phyloP scores from a whole-genome alignment of 2,113 vertebrate species.

The Cyphomyrus discorhynchus region DNA sequence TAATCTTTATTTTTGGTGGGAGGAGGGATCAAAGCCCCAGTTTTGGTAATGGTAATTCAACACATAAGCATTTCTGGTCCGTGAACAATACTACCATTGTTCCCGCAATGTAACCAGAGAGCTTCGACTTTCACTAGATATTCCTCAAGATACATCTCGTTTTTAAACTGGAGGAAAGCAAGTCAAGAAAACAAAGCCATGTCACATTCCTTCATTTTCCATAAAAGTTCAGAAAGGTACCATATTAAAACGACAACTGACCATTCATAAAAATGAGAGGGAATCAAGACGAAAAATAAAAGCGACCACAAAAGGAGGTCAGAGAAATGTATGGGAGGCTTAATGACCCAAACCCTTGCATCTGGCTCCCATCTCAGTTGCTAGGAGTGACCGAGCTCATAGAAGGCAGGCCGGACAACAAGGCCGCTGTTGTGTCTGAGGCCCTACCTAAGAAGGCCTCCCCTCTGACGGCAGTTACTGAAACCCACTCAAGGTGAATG shows the following conservation, averaged over 20 bases:
- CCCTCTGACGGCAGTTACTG: conserved; percentile 1
- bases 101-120: background rate
- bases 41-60: background rate
- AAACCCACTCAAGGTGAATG: background rate
- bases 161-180: background rate
- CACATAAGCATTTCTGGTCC: background rate
- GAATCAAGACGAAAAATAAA: conserved; percentile 22
- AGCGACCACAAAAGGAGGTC: conserved; percentile 19
- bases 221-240: background rate
- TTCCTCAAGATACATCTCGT: background rate
- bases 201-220: background rate
- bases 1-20: background rate
- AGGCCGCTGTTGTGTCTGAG: conserved; percentile 33
- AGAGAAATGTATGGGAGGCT: conserved; percentile 11
- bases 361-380: conserved; percentile 38
- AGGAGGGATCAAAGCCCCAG: background rate
- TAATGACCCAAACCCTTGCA: conserved; percentile 27
- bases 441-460: conserved; percentile 11
- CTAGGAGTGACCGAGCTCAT: conserved; percentile 34
- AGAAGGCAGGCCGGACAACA: conserved; percentile 30
- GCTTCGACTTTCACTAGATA: background rate
- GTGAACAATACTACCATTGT: background rate
- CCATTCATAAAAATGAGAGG: background rate
- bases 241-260: background rate
- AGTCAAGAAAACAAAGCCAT: background rate